These are phyloP conservation scores for Horisme vitalbata DNA, from an alignment of 2,888 invertebrate genomes.

Conservation along the genomic window DNA sequence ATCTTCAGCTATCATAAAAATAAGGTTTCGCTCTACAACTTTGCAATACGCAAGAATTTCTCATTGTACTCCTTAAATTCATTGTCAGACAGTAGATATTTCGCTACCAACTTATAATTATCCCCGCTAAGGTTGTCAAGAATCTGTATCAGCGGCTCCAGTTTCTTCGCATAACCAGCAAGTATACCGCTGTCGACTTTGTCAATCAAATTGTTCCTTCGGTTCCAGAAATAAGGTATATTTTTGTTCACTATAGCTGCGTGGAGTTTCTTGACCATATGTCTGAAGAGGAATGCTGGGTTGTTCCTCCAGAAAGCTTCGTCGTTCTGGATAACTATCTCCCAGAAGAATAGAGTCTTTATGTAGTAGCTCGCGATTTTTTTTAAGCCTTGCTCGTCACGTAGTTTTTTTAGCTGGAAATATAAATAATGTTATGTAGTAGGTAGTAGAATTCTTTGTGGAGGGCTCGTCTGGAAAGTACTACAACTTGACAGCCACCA, in stretches of 20 bases:
- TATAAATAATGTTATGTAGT: background rate
- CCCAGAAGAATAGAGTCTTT: slow-evolving; percentile 78
- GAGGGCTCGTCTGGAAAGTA: too few species aligned
- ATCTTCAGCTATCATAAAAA: too few species aligned
- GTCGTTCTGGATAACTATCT: slow-evolving; percentile 47
- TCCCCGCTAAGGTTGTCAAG: slow-evolving; percentile 39
- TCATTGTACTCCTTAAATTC: slow-evolving; percentile 52
- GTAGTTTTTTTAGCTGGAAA: slow-evolving; percentile 74
- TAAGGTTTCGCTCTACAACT: background rate
- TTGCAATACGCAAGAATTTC: slow-evolving; percentile 38
- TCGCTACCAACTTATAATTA: slow-evolving; percentile 53
- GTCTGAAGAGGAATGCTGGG: slow-evolving; percentile 53
- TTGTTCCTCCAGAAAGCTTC: slow-evolving; percentile 52
- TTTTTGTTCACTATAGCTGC: slow-evolving; percentile 44
- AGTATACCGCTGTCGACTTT: slow-evolving; percentile 37
- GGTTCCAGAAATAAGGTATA: slow-evolving; percentile 78
- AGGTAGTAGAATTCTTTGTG: too few species aligned
- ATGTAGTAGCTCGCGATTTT: slow-evolving; percentile 82
- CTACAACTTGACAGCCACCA: too few species aligned
- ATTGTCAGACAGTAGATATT: slow-evolving; percentile 47
- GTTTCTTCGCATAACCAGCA: slow-evolving; percentile 45
- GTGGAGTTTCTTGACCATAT: slow-evolving; percentile 66
- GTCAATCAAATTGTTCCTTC: slow-evolving; percentile 65
- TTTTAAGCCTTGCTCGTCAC: slow-evolving; percentile 66
- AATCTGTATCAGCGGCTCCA: slow-evolving; percentile 44